phyloP scores from a whole-genome alignment of 2,113 vertebrate species.

The Heloderma charlesbogerti region DNA sequence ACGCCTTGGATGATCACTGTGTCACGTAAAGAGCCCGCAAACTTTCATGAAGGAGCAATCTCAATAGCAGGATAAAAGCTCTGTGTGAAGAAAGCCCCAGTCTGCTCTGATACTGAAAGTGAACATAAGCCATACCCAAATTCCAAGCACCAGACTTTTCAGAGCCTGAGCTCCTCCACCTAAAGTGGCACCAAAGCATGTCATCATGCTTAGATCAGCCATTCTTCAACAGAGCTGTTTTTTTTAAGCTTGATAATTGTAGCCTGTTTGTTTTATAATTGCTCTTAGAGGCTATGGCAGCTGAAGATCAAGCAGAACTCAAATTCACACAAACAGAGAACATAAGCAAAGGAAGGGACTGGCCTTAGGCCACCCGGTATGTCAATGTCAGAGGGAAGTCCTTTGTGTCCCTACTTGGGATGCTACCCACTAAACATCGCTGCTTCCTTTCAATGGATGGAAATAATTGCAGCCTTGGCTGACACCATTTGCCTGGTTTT shows the following conservation, averaged over 20 bases:
- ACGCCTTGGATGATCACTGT: no score
- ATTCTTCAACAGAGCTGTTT: background rate
- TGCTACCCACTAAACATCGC: background rate
- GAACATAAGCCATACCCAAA: background rate
- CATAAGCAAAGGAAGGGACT: background rate
- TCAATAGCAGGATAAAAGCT: no score
- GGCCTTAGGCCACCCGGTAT: background rate
- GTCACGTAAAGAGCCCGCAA: no score
- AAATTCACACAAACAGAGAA: background rate
- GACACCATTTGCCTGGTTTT: background rate
- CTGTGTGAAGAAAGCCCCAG: no score
- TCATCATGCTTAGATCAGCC: background rate
- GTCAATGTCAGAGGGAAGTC: background rate
- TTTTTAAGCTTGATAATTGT: background rate
- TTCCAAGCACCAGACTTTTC: background rate
- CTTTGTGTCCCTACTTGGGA: background rate
- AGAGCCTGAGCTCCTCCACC: background rate
- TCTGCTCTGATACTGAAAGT: background rate
- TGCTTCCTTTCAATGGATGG: background rate
- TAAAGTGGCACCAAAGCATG: background rate
- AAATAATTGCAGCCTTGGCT: background rate
- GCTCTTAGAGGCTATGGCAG: background rate
- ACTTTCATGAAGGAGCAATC: no score
- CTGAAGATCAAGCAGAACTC: background rate
- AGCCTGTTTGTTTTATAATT: background rate